Evolutionary conservation across 2,797 vertebrate genomes (phyloP).

Genomic region (Triplophysa bombifrons): DNA sequence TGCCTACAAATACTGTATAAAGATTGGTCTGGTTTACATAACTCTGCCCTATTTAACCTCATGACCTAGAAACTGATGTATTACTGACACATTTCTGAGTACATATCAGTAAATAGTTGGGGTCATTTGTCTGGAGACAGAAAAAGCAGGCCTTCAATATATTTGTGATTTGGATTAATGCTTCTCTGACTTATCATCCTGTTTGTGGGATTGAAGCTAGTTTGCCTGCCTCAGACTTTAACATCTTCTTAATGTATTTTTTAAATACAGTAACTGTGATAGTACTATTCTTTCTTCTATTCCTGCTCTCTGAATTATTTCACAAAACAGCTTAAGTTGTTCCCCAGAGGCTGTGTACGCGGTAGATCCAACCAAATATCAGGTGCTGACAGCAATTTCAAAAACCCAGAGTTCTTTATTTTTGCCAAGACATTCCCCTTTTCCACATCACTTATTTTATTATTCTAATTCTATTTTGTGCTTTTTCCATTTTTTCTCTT

Average conservation of each 20-base stretch:
- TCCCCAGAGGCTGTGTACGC: slow-evolving; percentile 63
- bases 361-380: slow-evolving; percentile 49
- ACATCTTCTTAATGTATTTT: slow-evolving; percentile 69
- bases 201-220: slow-evolving; percentile 62
- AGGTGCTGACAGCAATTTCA: slow-evolving; percentile 52
- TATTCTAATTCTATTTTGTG: slow-evolving; percentile 30
- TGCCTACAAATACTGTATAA: too few species aligned
- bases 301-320: slow-evolving; percentile 48
- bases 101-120: slow-evolving; percentile 38
- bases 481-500: slow-evolving; percentile 1
- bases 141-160: too few species aligned
- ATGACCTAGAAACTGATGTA: slow-evolving; percentile 10
- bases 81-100: slow-evolving; percentile 3
- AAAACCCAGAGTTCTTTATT: slow-evolving; percentile 38
- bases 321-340: slow-evolving; percentile 63
- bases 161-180: slow-evolving; percentile 60
- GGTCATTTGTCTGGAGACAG: slow-evolving; percentile 36
- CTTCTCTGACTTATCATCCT: slow-evolving; percentile 72
- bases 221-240: slow-evolving; percentile 70
- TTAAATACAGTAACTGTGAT: slow-evolving; percentile 59
- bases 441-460: slow-evolving; percentile 43
- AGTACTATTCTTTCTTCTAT: slow-evolving; percentile 62
- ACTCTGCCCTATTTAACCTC: slow-evolving; percentile 14
- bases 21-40: slow-evolving; percentile 1
- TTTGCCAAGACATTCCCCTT: slow-evolving; percentile 42